Base-by-base conservation (phyloP, 2,888 invertebrate genomes). In the Lasioglossum figueresi region DNA sequence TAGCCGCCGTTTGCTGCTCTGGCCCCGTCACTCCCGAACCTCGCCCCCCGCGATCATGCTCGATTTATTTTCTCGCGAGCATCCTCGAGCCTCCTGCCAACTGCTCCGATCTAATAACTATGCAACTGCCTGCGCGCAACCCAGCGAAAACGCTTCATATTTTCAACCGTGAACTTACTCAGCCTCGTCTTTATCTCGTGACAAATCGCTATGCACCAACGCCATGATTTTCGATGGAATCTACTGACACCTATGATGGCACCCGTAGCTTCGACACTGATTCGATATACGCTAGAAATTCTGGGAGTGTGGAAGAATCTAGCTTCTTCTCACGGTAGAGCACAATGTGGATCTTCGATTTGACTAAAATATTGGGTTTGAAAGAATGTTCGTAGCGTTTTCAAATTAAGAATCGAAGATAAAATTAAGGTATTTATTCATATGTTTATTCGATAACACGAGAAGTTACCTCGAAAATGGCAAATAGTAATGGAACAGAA, bases 1-100 rank as follows among this genome's bases (percentile, higher is more conserved):
- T 86, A 85, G 83, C 82, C 79, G 31, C 63, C 76, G 37, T 45
- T 82, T 63, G 75, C 71, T 70, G 71, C 63, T 74, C 45, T 63
- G 48, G 59, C 70, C 59, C n/a, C 82, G 76, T 14, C 72, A 31
- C 31, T 63, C 76, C 31, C 48, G 71, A 78, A 34, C 19, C 74
- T 34, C 34, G 45, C 37, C 78, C 74, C 45, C 63, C 43, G 16
- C 43, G 27, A 71, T 71, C 70, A 70, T n/a, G 40, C 40, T n/a
- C 40, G 70, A 40, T 70, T 70, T 37, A 40, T n/a, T 34, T 77
- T 74, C 70, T 78, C 77, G 34, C 48, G 71, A 52, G 70, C 73
- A 63, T 56, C 74, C 78, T 45, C 59, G 31, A 52, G n/a, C 27
- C 5, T 40, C 70, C 31, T 40, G 63, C 63, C 63, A 63, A 63